Evolutionary conservation across 2,113 vertebrate species (phyloP).

Genomic region (Colius striatus): DNA sequence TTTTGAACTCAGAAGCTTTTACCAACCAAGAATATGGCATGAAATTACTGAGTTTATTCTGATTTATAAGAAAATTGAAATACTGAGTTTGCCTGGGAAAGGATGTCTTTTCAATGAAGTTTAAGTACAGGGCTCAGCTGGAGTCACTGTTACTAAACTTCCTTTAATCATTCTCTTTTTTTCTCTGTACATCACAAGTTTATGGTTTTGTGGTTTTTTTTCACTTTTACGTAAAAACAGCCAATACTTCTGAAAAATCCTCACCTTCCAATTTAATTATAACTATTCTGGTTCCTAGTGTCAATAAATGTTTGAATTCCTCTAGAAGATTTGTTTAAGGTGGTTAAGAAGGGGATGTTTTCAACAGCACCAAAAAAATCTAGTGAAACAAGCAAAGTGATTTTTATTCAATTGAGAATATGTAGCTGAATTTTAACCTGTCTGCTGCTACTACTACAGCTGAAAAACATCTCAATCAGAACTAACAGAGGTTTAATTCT

Average conservation of each 20-base stretch:
- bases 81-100: neutral
- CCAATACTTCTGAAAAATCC: neutral
- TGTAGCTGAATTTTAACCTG: neutral
- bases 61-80: neutral
- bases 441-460: neutral
- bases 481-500: neutral
- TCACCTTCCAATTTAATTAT: neutral
- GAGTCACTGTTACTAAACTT: neutral
- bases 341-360: neutral
- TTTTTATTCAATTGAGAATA: neutral
- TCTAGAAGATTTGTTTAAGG: neutral
- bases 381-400: neutral
- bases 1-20: neutral
- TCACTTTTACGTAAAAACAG: neutral
- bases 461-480: neutral
- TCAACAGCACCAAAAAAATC: neutral
- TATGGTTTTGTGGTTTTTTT: neutral
- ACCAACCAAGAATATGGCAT: neutral
- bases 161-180: neutral
- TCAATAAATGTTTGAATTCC: neutral
- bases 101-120: neutral
- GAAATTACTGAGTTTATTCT: neutral
- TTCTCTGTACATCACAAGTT: neutral
- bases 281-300: neutral
- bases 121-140: neutral